Base-by-base conservation (phyloP, 1,140 invertebrate species). In the Sitodiplosis mosellana region DNA sequence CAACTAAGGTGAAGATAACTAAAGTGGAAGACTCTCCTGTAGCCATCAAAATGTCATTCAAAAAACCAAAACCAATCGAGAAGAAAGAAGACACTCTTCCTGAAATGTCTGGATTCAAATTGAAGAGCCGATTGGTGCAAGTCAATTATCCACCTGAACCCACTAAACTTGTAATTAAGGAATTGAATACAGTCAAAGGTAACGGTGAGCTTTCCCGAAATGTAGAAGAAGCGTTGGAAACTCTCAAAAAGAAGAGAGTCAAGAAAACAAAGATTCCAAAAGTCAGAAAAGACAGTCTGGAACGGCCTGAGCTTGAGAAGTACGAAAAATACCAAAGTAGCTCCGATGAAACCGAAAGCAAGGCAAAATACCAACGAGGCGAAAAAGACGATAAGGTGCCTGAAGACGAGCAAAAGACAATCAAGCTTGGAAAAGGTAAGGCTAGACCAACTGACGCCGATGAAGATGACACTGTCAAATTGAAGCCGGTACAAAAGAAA, bases 401-500 rank as follows among this genome's bases (percentile, higher is more conserved):
- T 55, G 57, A 55, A 62, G 48, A n/a, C 63, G 21, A 59, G 66
- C 51, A 65, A 68, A 53, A 60, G 64, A 54, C 57, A 68, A 49
- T 59, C 19, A 64, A 60, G 44, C 48, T 59, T 33, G 60, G 56
- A 12, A 63, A 64, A 48, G 61, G 61, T 20, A 64, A 62, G 21
- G 58, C 59, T 47, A 63, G 61, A 66, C 60, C 61, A 6, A 10
- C 27, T 27, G 27, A 27, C 10, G 27, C 27, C 27, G 33, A 54
- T 33, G 50, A 51, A 49, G 56, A 51, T 5, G 52, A 49, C 14
- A 46, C 52, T 42, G 48, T 27, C 10, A 51, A 41, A 52, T 52
- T 4, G 33, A 50, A 11, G 51, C 51, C 0, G 48, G 48, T 22
- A 41, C 53, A 0, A 36, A 21, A 19, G 51, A 21, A 44, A 15